These are phyloP conservation scores for Dolichallabes microphthalmus DNA, from an alignment of 2,113 vertebrate species.

Conservation along the genomic window DNA sequence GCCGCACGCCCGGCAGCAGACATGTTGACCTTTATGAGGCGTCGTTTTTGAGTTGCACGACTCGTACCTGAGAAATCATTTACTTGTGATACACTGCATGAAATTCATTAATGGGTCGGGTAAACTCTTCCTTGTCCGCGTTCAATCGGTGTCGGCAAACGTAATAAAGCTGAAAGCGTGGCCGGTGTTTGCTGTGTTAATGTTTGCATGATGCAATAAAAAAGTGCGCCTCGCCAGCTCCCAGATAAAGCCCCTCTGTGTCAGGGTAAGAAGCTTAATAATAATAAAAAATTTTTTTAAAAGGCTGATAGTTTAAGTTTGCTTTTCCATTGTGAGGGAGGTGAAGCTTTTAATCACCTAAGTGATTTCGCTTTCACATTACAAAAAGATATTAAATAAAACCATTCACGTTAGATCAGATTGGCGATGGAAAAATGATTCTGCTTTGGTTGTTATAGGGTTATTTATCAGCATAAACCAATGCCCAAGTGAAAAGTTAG, in stretches of 20 bases:
- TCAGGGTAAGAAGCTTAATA: slow-evolving; percentile 23
- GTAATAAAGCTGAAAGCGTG: slow-evolving; percentile 45
- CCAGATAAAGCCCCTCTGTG: slow-evolving; percentile 7
- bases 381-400: not conserved
- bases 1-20: not conserved
- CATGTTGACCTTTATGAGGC: not conserved
- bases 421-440: not conserved
- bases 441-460: not conserved
- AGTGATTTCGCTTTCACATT: not conserved
- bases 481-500: not conserved
- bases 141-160: slow-evolving; percentile 46
- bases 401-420: not conserved
- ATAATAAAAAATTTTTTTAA: slow-evolving; percentile 4
- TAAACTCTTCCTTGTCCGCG: not conserved
- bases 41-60: not conserved
- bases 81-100: slow-evolving; percentile 24
- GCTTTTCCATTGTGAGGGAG: slow-evolving; percentile 25
- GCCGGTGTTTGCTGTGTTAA: slow-evolving; percentile 47
- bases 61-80: slow-evolving; percentile 34
- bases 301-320: slow-evolving; percentile 15
- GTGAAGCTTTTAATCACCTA: not conserved
- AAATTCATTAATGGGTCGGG: slow-evolving; percentile 37
- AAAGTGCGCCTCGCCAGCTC: slow-evolving; percentile 14
- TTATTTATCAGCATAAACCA: not conserved
- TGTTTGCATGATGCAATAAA: slow-evolving; percentile 54